A percentile compares a stretch with the other conserved stretches of the same genome.
Evolutionary conservation across 2,797 vertebrate species (phyloP).

Genomic region (Pitangus sulphuratus): DNA sequence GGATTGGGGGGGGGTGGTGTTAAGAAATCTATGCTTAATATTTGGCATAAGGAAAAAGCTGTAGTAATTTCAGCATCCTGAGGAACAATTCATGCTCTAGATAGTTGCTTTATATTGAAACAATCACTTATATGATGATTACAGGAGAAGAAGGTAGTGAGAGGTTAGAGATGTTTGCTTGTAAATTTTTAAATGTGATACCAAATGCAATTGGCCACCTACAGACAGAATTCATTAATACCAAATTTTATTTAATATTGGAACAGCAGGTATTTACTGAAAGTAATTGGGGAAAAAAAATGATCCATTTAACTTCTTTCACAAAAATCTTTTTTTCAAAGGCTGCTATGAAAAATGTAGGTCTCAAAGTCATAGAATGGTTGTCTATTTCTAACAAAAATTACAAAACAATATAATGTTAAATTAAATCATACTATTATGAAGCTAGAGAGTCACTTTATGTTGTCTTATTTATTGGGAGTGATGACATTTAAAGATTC

Average conservation of each 20-base stretch:
- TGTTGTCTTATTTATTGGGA: background rate
- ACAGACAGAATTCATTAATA: constrained; percentile 12
- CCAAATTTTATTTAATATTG: constrained; percentile 26
- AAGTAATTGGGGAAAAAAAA: background rate
- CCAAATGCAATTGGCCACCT: background rate
- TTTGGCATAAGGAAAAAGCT: background rate
- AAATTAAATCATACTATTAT: background rate
- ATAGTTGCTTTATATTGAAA: background rate
- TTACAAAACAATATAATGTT: background rate
- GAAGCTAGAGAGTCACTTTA: background rate
- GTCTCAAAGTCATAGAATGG: background rate
- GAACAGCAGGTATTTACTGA: constrained; percentile 16
- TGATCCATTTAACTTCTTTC: background rate
- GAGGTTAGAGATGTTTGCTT: constrained; percentile 12
- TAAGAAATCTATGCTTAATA: background rate
- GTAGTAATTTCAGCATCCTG: background rate
- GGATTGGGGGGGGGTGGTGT: background rate
- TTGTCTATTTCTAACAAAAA: background rate
- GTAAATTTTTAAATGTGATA: background rate
- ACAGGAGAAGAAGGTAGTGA: background rate
- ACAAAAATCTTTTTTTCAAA: background rate
- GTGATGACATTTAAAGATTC: background rate
- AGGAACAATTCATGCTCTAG: background rate
- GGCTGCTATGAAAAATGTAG: background rate
- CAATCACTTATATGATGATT: background rate